phyloP scores from a whole-genome alignment of 2,113 vertebrate species.

The Lepus americanus region DNA sequence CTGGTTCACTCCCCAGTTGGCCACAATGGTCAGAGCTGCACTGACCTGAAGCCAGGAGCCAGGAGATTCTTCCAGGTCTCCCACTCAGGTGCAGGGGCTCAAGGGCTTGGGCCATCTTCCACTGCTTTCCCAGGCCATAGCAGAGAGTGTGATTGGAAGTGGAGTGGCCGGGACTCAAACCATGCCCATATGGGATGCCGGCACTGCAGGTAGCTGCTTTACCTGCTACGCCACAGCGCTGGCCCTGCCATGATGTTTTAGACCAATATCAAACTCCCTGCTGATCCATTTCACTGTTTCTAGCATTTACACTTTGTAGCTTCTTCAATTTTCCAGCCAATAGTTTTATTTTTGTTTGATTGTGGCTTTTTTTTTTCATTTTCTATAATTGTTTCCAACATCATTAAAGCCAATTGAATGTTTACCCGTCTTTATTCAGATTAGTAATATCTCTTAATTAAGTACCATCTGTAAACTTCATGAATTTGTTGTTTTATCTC shows the following conservation, averaged over 20 bases:
- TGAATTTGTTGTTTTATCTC: conserved; percentile 33
- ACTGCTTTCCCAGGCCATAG: no score
- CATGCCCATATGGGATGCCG: no score
- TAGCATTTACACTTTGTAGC: not conserved
- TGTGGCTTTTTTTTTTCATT: not conserved
- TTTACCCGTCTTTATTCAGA: not conserved
- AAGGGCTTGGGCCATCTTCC: no score
- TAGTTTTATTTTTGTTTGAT: not conserved
- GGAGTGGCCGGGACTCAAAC: no score
- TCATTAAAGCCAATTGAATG: conserved; percentile 13
- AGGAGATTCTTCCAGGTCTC: no score
- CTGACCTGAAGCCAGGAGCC: no score
- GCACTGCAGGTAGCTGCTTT: no score
- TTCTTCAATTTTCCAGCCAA: not conserved
- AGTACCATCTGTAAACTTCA: conserved; percentile 54
- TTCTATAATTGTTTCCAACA: not conserved
- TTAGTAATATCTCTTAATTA: conserved; percentile 46
- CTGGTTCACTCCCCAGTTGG: no score
- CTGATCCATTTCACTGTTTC: not conserved
- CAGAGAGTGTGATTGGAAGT: no score
- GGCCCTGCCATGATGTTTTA: not conserved
- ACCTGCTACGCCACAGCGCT: no score
- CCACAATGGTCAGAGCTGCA: no score
- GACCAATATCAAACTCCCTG: not conserved
- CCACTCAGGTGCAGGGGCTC: no score